Percentiles rank a stretch among this genome's conserved stretches.
Evolutionary conservation across 1,140 invertebrate species (phyloP).

Genomic region (Drosophila ercepeae): DNA sequence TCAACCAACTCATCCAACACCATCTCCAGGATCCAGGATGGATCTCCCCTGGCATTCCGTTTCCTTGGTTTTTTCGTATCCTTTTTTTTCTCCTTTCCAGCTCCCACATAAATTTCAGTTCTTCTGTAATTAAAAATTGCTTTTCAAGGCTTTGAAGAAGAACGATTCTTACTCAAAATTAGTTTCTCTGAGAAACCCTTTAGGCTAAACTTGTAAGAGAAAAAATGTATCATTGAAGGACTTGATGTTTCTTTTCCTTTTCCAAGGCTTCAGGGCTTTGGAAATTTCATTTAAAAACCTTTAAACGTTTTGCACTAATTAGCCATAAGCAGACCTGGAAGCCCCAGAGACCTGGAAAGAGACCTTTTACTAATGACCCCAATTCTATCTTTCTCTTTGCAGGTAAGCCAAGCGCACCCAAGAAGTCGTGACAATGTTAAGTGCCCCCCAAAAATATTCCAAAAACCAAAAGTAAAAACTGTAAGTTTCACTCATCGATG

Average conservation of each 20-base stretch:
- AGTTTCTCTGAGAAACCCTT: constrained; percentile 46
- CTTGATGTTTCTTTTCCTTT: constrained; percentile 3
- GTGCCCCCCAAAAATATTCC: constrained; percentile 48
- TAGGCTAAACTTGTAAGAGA: not conserved
- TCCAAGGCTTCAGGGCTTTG: not conserved
- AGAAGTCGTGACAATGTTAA: constrained; percentile 63
- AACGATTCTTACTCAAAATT: constrained; percentile 72
- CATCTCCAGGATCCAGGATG: no score
- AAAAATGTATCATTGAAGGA: not conserved
- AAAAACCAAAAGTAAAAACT: constrained; percentile 52
- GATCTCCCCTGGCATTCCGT: constrained; percentile 17
- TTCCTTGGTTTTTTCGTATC: constrained; percentile 16
- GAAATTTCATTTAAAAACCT: constrained; percentile 34
- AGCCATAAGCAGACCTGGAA: constrained; percentile 30
- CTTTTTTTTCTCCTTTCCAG: constrained; percentile 34
- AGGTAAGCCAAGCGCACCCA: constrained; percentile 55
- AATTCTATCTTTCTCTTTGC: constrained; percentile 72
- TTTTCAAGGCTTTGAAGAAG: constrained; percentile 57
- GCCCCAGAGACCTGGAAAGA: constrained; percentile 28
- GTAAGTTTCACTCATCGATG: constrained; percentile 73
- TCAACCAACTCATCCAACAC: constrained; percentile 7
- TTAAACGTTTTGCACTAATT: constrained; percentile 51
- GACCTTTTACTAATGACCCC: constrained; percentile 75
- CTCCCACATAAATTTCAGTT: constrained; percentile 76
- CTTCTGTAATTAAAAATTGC: constrained; percentile 80